Evolutionary conservation across 1,140 invertebrate species (phyloP), one percentile per base, ranked within the genome.

Genomic region (Condylostylus longicornis): DNA sequence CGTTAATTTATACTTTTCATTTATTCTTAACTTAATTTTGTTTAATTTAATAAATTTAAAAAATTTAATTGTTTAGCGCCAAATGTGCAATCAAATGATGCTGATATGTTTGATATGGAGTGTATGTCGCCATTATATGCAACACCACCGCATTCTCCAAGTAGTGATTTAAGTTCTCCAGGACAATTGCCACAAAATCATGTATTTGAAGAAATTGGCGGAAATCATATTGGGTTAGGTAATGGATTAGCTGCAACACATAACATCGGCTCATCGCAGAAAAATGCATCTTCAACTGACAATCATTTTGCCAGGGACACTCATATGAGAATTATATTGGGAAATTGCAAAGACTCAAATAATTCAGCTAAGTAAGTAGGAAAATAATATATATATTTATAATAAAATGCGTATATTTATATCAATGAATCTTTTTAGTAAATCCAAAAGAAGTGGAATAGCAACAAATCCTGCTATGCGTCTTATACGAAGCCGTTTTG

Each of bases 381-480:
- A 19, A 21, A 10, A 10, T 4, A 12, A 14, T 14, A 13, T 4
- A n/a, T 13, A 10, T 23, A 28, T 29, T 25, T 39, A 19, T 38
- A 2, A n/a, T 17, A 35, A 22, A 28, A 33, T 35, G 37, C 18
- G 20, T 21, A 8, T 43, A 12, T 28, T 44, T 35, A 28, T 21
- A 22, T 36, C 3, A 25, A 29, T 33, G 19, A 10, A 25, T 21
- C 1, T n/a, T 34, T 34, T 10, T 34, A 60, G 69, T 43, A 80
- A 79, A 59, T 70, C 71, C 51, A 79, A 78, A 59, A 71, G 86
- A 42, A 91, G 90, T 54, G 86, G 87, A 4, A 86, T 90, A 42
- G 84, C 89, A 7, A 88, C 85, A 4, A 93, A 93, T 60, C 87
- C 87, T 23, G 87, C 85, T 37, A 76, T 87, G 67, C 69, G 79